These are phyloP conservation scores for Lordiphosa stackelbergi DNA, from an alignment of 1,140 invertebrate genomes.

Conservation along the genomic window DNA sequence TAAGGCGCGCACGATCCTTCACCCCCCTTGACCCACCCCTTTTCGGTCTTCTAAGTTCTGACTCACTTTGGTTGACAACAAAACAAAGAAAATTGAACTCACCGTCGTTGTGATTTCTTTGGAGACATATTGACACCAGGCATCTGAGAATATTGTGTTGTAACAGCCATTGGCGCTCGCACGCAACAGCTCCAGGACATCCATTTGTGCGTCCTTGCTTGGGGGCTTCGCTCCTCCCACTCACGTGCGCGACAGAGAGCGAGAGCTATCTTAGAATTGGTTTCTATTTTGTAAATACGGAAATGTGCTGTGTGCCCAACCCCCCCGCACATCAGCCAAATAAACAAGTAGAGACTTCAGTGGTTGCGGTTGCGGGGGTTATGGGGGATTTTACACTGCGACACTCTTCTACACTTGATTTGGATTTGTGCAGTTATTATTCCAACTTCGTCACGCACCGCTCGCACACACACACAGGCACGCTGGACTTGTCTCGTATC, in stretches of 20 bases:
- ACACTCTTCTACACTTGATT: conserved; percentile 10
- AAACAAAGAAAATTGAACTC: conserved; percentile 46
- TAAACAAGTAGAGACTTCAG: conserved; percentile 4
- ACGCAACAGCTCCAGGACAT: conserved; percentile 62
- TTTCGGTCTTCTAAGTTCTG: background rate
- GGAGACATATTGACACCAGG: conserved; percentile 62
- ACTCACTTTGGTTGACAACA: conserved; percentile 14
- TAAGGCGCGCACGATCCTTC: conserved; percentile 8
- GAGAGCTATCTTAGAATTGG: background rate
- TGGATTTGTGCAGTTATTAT: conserved; percentile 37
- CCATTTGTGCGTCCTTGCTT: conserved; percentile 32
- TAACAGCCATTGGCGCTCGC: conserved; percentile 50
- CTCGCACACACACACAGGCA: conserved; percentile 9
- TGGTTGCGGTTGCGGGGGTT: conserved; percentile 1
- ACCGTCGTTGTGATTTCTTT: conserved; percentile 57
- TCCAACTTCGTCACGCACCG: conserved; percentile 31
- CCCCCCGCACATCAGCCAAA: background rate
- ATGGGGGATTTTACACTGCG: background rate
- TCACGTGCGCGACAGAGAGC: background rate
- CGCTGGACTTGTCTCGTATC: conserved; percentile 1
- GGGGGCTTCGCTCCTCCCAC: background rate
- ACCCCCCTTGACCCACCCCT: background rate
- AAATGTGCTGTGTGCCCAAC: conserved; percentile 5
- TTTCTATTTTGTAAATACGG: conserved; percentile 32
- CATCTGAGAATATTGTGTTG: conserved; percentile 63